A percentile compares a stretch with the other conserved stretches of the same genome.
Conservation (phyloP, 2,888 invertebrate species). For the Hemithea aestivaria region DNA sequence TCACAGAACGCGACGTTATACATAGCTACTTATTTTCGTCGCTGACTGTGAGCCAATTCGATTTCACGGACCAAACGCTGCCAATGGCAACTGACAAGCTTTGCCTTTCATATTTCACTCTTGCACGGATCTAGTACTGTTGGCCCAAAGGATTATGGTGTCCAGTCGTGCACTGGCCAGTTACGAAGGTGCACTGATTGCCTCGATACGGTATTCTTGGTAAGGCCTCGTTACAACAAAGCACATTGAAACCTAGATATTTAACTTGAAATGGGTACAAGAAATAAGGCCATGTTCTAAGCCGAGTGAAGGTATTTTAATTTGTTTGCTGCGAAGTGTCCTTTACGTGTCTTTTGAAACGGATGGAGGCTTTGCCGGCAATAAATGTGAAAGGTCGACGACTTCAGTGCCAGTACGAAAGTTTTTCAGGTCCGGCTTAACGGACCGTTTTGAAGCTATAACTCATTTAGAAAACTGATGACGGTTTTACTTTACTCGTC, state of each 20-base stretch:
- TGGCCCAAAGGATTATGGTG: constrained; percentile 15
- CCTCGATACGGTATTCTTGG: not conserved
- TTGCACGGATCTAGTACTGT: constrained; percentile 22
- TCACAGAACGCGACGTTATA: constrained; percentile 49
- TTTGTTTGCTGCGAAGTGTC: constrained; percentile 29
- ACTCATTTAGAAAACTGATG: constrained; percentile 29
- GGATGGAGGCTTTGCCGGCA: constrained; percentile 26
- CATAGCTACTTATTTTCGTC: constrained; percentile 69
- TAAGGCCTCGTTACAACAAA: no score
- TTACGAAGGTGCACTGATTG: not conserved
- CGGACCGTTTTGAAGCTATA: constrained; percentile 27
- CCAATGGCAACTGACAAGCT: constrained; percentile 49
- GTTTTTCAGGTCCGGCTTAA: constrained; percentile 28
- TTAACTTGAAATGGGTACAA: constrained; percentile 10
- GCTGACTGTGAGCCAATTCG: constrained; percentile 72
- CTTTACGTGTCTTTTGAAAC: constrained; percentile 28
- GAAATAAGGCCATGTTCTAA: constrained; percentile 14
- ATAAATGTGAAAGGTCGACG: constrained; percentile 29
- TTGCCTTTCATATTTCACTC: constrained; percentile 41
- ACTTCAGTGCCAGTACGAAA: constrained; percentile 22
- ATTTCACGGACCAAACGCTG: constrained; percentile 65
- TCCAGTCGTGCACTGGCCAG: not conserved
- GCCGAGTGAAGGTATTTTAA: constrained; percentile 22
- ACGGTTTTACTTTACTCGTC: constrained; percentile 25
- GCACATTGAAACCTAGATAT: not conserved